These are phyloP conservation scores for Tetramorium parvispinum DNA, from an alignment of 1,140 invertebrate genomes.

Conservation along the genomic window DNA sequence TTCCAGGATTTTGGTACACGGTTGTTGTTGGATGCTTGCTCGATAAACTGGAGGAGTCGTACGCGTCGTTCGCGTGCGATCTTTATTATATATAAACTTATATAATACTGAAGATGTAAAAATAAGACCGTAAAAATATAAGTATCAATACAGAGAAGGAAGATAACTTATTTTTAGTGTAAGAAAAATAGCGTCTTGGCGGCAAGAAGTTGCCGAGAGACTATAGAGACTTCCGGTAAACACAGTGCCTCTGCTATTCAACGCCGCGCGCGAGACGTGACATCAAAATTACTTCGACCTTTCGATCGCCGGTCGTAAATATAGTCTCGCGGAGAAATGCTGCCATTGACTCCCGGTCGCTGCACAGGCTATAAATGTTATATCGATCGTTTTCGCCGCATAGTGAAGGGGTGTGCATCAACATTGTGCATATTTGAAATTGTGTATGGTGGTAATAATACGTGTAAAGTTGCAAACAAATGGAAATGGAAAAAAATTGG, in stretches of 20 bases:
- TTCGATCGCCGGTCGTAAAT: conserved; percentile 57
- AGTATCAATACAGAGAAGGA: conserved; percentile 7
- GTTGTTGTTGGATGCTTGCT: neutral
- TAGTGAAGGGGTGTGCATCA: conserved; percentile 21
- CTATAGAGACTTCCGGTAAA: conserved; percentile 56
- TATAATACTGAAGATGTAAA: neutral
- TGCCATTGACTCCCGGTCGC: conserved; percentile 62
- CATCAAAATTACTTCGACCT: conserved; percentile 69
- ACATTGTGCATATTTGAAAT: conserved; percentile 51
- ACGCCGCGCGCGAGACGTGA: conserved; percentile 41
- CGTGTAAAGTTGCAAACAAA: conserved; percentile 51
- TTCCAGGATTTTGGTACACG: neutral
- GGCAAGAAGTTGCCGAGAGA: conserved; percentile 5
- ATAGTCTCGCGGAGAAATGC: conserved; percentile 47
- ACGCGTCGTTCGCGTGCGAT: neutral
- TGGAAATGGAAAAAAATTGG: conserved; percentile 37
- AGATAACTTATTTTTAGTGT: conserved; percentile 23
- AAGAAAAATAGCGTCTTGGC: neutral
- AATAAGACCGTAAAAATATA: conserved; percentile 39
- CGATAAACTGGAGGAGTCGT: neutral
- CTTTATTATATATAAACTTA: conserved; percentile 16
- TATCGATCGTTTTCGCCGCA: conserved; percentile 40
- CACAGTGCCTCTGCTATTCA: conserved; percentile 41
- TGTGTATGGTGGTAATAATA: conserved; percentile 40
- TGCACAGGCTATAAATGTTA: conserved; percentile 51